Evolutionary conservation across 2,113 vertebrate species (phyloP).

Genomic region (Chinchilla lanigera): DNA sequence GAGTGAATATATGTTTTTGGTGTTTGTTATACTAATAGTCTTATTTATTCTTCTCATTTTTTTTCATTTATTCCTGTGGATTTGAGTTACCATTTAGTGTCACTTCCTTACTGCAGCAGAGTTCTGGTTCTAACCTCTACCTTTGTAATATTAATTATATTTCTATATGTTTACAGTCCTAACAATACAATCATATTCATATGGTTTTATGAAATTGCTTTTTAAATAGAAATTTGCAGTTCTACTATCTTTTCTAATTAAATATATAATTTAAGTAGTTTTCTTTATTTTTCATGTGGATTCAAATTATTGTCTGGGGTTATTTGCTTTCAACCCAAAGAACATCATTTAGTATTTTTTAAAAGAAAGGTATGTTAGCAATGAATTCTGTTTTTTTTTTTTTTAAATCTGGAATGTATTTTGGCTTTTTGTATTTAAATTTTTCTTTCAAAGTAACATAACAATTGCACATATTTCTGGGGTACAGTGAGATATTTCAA

Average conservation of each 20-base stretch:
- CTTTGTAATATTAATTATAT: conserved; percentile 49
- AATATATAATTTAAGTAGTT: neutral
- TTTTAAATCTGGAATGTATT: neutral
- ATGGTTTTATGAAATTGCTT: conserved; percentile 52
- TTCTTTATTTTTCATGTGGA: conserved; percentile 28
- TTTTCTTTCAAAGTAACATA: neutral
- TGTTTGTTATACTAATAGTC: conserved; percentile 36
- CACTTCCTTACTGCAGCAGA: conserved; percentile 23
- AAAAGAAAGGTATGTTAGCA: neutral
- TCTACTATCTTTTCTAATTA: conserved; percentile 54
- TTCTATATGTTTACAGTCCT: conserved; percentile 38
- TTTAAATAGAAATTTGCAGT: conserved; percentile 63
- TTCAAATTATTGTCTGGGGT: conserved; percentile 52
- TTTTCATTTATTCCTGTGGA: conserved; percentile 54
- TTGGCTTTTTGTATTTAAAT: neutral
- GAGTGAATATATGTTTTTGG: conserved; percentile 22
- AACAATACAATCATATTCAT: conserved; percentile 3
- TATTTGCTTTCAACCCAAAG: conserved; percentile 42
- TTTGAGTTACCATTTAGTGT: conserved; percentile 27
- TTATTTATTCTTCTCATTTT: conserved; percentile 44
- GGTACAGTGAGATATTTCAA: neutral
- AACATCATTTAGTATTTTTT: conserved; percentile 50
- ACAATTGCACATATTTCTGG: neutral
- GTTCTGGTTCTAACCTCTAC: neutral
- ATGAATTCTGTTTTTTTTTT: neutral